Conservation (phyloP, 2,797 vertebrate species). For the Linurgus olivaceus region DNA sequence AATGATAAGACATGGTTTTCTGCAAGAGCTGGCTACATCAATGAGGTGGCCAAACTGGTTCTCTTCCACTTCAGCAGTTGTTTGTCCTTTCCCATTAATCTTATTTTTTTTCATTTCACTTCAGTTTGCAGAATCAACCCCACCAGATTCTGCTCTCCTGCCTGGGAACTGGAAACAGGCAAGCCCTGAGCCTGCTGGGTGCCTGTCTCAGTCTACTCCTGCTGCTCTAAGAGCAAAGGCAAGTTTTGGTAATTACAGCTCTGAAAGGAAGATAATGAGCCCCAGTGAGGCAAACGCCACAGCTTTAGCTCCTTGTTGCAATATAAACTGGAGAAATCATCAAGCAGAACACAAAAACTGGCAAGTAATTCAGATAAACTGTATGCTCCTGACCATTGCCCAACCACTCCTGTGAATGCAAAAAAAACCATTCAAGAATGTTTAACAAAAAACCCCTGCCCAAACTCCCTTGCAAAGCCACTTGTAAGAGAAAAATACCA, state of each 20-base stretch:
- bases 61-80: neutral
- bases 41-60: neutral
- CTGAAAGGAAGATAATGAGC: neutral
- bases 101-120: neutral
- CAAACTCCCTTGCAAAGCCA: neutral
- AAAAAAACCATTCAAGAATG: neutral
- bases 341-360: neutral
- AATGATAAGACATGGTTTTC: neutral
- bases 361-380: neutral
- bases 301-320: neutral
- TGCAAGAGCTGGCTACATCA: neutral
- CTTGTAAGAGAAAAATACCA: neutral
- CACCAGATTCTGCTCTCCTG: neutral
- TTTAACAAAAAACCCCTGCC: fast-evolving
- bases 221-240: neutral
- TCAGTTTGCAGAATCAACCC: neutral
- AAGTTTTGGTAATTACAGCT: neutral
- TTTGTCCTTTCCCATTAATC: neutral
- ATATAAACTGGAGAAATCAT: neutral
- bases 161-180: fast-evolving
- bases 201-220: neutral
- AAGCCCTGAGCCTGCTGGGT: neutral
- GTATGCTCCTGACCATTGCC: neutral
- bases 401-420: neutral
- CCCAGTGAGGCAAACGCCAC: neutral